Evolutionary conservation across 1,140 invertebrate species (phyloP), one percentile per base, ranked within the genome.

Genomic region (Pachyrhynchus sulphureomaculatus): DNA sequence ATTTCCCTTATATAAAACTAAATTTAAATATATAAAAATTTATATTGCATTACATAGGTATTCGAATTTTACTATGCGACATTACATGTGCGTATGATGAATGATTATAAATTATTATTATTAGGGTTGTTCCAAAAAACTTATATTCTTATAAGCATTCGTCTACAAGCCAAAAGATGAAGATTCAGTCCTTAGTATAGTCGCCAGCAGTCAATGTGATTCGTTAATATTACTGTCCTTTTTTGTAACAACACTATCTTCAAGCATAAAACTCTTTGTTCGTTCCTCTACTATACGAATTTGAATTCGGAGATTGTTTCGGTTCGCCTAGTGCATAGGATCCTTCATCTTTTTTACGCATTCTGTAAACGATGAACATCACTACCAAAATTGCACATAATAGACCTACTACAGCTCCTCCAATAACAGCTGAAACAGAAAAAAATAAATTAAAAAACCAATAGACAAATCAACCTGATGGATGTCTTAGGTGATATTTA

Each of bases 321-420:
- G 94, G 94, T 80, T 99, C 96, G 74, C 99, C 96, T 59, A 99
- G 82, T 4, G 95, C 91, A 77, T 99, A 99, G 62, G 94, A 97
- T 12, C 97, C 97, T 79, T 99, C 97, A 77, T 99, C 97, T 84
- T 99, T 99, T 85, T 99, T 99, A 76, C 96, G 87, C 95, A 99
- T 98, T 74, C 97, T 88, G 79, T 99, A 99, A 4, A 96, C 95
- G 73, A 99, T 96, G 81, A 99, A 99, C 96, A 99, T 99, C 41
- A 99, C 94, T 62, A 99, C 90, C 42, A 99, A 84, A 77, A 99
- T 98, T 71, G 96, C 95, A 80, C 95, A 97, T 17, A 99, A 83
- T 32, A 99, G 80, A 36, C 96, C 95, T 12, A 99, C 95, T 51
- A 99, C 95, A 62, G 95, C 95, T 64, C 97, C 96, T 67, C 96